Base-by-base conservation (phyloP, 2,113 vertebrate species). In the Rhadina sibilatrix region DNA sequence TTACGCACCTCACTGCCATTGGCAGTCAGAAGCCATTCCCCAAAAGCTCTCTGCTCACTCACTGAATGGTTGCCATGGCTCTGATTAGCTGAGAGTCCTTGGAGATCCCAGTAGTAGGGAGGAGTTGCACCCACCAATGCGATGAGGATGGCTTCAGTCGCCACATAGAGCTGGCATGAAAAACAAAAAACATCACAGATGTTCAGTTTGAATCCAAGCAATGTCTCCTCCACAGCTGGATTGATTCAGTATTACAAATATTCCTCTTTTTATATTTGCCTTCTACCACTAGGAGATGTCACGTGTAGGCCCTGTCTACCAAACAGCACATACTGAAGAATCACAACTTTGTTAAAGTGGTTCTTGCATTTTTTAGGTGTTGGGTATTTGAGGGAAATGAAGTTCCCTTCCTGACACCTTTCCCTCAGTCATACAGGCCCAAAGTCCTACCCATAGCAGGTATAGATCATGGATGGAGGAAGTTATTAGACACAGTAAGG, bases 111-210 rank as follows among this genome's bases (percentile, higher is more conserved):
- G 84, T 94, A 93, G 90, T 98, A 98, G 0, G 98, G 95, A 7
- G 98, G 98, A 24, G 96, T 97, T 52, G 98, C 98, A 3, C 98
- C 98, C 12, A 98, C 94, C 83, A 98, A 60, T 0, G 98, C 96
- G 0, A 98, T 98, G 77, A 98, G 98, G 79, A 98, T 97, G 33
- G 98, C 98, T 85, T 98, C 98, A 3, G 98, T 98, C 83, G 98
- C 98, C 80, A 98, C 98, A 2, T 98, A 98, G 17, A 98, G 96
- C 98, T 98, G 93, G 11, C 91, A 86, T 25, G 59, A 91, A 66
- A 97, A 95, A 91, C 52, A 87, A 94, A 40, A 61, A 71, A 24
- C 18, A 78, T 28, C 46, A 94, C 21, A 92, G 33, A 35, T 44
- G 35, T 13, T 79, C 59, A 88, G 42, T 13, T 23, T 20, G 40